phyloP scores from a whole-genome alignment of 2,888 invertebrate species.

The Calameuta idolon region DNA sequence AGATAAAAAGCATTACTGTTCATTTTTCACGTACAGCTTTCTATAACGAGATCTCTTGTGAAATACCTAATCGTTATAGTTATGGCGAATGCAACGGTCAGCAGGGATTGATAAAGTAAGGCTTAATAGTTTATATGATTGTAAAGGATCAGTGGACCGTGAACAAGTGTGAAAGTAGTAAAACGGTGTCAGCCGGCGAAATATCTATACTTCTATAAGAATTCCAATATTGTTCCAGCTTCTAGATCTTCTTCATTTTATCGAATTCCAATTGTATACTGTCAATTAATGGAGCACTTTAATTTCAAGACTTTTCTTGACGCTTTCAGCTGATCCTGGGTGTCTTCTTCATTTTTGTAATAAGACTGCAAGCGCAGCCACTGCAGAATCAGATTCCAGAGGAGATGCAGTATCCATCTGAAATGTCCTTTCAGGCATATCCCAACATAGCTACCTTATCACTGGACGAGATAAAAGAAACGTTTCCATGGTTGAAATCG shows the following conservation, averaged over 20 bases:
- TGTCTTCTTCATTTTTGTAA: conserved; percentile 30
- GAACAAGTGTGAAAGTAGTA: conserved; percentile 32
- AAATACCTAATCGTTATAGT: not conserved
- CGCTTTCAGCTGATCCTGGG: conserved; percentile 31
- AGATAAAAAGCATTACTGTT: not conserved
- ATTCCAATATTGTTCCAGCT: not conserved
- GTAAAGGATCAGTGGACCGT: conserved; percentile 19
- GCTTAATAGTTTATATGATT: not conserved
- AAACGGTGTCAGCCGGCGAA: conserved; percentile 15
- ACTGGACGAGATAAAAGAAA: conserved; percentile 13
- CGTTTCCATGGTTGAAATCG: conserved; percentile 17
- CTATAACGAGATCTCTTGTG: not conserved
- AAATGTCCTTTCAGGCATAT: conserved; percentile 12
- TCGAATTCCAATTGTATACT: not conserved
- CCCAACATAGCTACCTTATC: conserved; percentile 13
- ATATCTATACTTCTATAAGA: not conserved
- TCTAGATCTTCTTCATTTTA: not conserved
- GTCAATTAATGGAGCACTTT: not conserved
- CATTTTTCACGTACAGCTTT: not conserved
- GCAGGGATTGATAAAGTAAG: not conserved
- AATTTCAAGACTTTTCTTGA: not conserved
- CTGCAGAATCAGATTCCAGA: conserved; percentile 13
- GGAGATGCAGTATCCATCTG: not conserved
- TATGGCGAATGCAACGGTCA: not conserved
- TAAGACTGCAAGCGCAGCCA: conserved; percentile 27